These are phyloP conservation scores for Keiferia lycopersicella DNA, from an alignment of 2,888 invertebrate genomes.

Conservation along the genomic window DNA sequence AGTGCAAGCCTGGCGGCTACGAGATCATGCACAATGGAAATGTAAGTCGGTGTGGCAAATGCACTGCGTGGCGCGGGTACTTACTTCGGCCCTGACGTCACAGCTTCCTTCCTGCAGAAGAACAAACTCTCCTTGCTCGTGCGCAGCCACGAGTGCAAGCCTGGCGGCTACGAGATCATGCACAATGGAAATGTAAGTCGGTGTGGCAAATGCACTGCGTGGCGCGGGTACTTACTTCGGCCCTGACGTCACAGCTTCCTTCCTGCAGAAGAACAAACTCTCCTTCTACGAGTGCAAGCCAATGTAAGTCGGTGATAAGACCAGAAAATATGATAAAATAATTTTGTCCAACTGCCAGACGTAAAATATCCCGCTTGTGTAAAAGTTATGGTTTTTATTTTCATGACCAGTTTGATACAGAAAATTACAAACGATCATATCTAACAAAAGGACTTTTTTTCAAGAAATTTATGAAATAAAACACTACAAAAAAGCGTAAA, in stretches of 20 bases:
- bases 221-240: constrained; percentile 67
- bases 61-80: constrained; percentile 94
- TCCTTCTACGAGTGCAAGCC: constrained; percentile 95
- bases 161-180: constrained; percentile 93
- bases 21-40: constrained; percentile 92
- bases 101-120: constrained; percentile 87
- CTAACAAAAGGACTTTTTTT: no score
- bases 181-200: constrained; percentile 89
- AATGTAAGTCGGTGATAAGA: no score
- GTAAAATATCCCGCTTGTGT: no score
- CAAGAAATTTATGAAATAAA: no score
- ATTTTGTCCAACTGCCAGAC: no score
- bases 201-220: constrained; percentile 32
- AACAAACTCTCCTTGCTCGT: constrained; percentile 90
- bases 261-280: constrained; percentile 89
- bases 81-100: constrained; percentile 96
- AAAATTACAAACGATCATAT: no score
- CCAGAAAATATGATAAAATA: no score
- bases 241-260: constrained; percentile 90
- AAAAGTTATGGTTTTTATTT: no score
- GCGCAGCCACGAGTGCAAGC: constrained; percentile 96
- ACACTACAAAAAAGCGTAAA: no score
- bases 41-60: constrained; percentile 88
- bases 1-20: constrained; percentile 97
- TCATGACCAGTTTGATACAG: no score